Conservation (phyloP, 2,797 vertebrate genomes). For the Propithecus deckenii region DNA sequence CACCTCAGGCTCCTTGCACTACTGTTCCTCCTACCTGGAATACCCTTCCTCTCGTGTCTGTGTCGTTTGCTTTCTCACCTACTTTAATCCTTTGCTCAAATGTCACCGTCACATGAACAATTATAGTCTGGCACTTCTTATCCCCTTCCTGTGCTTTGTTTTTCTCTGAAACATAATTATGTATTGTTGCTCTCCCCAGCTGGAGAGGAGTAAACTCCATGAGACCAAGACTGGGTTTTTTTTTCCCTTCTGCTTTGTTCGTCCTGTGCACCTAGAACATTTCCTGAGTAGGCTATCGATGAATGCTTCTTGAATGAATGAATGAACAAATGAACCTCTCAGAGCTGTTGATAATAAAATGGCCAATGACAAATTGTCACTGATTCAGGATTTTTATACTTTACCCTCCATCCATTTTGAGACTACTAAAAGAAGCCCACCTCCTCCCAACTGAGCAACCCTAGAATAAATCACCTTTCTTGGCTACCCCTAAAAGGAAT, state of each 20-base stretch:
- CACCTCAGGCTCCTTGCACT: background rate
- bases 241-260: background rate
- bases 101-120: background rate
- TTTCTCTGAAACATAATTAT: background rate
- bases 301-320: background rate
- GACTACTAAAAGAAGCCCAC: background rate
- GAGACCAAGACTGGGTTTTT: background rate
- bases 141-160: background rate
- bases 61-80: background rate
- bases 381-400: background rate
- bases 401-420: background rate
- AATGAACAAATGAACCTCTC: background rate
- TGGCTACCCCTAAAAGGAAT: background rate
- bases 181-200: background rate
- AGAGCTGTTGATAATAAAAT: background rate
- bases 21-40: too few relatives aligned
- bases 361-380: background rate
- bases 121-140: background rate
- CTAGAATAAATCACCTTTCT: conserved; percentile 18
- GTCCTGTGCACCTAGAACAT: background rate
- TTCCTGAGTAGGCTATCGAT: background rate
- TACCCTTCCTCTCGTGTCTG: background rate
- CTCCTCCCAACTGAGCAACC: background rate
- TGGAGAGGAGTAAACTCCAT: background rate
- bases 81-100: background rate